Base-by-base conservation (phyloP, 2,113 vertebrate genomes). In the Lota lota region DNA sequence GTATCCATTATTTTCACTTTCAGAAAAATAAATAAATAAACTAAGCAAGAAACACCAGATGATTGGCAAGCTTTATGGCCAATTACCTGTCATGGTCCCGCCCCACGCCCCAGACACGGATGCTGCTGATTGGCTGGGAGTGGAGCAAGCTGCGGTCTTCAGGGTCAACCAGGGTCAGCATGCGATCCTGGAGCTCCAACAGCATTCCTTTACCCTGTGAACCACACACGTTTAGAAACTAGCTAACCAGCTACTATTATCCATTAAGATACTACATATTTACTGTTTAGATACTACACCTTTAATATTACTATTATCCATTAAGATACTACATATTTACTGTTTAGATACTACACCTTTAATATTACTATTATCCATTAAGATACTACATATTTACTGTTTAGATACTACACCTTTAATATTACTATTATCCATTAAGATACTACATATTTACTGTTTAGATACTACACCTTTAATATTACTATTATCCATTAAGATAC, bases 51-150 rank as follows among this genome's bases (percentile, higher is more conserved):
- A 28, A 28, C 28, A 28, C 0, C 28, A 28, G 28, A 28, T 28
- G 28, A 28, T 28, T 28, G 1, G 28, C 28, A 28, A 5, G 6
- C 28, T 28, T 28, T 28, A 5, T 2, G 28, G 28, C 28, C 28
- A 28, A 28, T 28, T 28, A 98, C 97, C 97, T 95, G 84, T 97
- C 97, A 0, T 97, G 95, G 91, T 98, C 97, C 1, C 97, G 94
- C 2, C 97, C 96, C 40, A 98, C 96, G 0, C 97, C 97, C 97
- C 97, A 99, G 22, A 99, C 95, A 2, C 95, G 90, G 85, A 99
- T 99, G 94, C 95, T 98, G 81, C 94, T 95, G 57, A 99, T 98
- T 86, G 96, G 97, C 89, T 98, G 97, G 0, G 96, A 94, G 80
- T 98, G 96, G 47, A 99, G 94, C 73, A 96, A 93, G 1, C 93